Base-by-base conservation (phyloP, 2,113 vertebrate species). In the Oryzias celebensis region DNA sequence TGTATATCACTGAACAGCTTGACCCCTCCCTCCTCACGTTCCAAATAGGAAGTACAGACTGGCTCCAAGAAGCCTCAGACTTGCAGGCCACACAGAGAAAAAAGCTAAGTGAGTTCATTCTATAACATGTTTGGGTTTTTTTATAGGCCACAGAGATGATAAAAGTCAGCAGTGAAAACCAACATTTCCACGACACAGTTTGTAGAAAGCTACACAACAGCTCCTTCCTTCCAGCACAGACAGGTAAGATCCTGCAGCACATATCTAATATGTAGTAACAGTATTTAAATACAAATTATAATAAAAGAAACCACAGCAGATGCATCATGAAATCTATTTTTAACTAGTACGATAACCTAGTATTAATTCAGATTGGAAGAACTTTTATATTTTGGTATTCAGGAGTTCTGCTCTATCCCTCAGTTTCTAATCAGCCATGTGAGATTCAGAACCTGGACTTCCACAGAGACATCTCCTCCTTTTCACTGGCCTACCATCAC, bases 401-500 rank as follows among this genome's bases (percentile, higher is more conserved):
- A 45, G 12, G 41, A 48, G 41, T 45, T 54, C 44, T 54, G 2
- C n/a, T 58, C 31, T 18, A 60, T 4, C 13, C 58, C 2, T 57
- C 76, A 3, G 58, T 59, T 53, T 31, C 68, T 18, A 74, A 73
- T 46, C 74, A 69, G 6, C 20, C 36, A 4, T 44, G 57, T 14
- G 49, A 68, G 56, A 46, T 15, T 24, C 71, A 82, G 45, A 65
- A 42, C 26, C 4, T 17, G 63, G 48, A 78, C 57, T 60, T 54
- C 62, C 65, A 62, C 43, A 50, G 54, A 26, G 73, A 82, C 1
- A 62, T 46, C 63, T 42, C 66, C 58, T 14, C 62, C 2, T 58
- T 73, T 14, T 71, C 82, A 4, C 7, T 57, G 69, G 53, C 56
- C 16, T 77, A 73, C 42, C 65, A 58, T 57, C 65, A 70, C 56